A percentile compares a stretch with the other conserved stretches of the same genome.
phyloP scores from a whole-genome alignment of 1,140 invertebrate genomes.

The Aphis gossypii region DNA sequence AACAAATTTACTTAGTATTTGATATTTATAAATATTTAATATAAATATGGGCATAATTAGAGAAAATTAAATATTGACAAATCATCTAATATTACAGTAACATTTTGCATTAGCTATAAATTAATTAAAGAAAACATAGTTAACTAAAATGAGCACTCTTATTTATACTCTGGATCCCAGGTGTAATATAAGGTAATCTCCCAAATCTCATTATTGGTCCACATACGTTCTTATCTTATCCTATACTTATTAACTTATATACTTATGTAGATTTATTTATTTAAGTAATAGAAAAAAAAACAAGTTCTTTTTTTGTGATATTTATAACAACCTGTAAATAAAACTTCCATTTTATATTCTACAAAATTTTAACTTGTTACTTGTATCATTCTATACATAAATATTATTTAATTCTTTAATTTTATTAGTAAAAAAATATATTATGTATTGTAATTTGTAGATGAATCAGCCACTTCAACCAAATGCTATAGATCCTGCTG shows the following conservation, averaged over 20 bases:
- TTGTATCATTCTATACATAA: background rate
- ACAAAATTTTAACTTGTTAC: background rate
- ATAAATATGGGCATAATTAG: background rate
- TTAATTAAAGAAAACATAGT: background rate
- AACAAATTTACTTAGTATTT: background rate
- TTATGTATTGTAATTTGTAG: conserved; percentile 11
- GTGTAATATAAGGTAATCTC: background rate
- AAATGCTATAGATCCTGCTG: conserved; percentile 51
- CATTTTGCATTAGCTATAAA: background rate
- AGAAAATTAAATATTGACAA: background rate
- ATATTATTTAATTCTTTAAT: background rate
- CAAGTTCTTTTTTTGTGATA: background rate
- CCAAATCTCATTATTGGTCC: background rate
- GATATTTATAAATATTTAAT: background rate
- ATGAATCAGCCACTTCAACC: conserved; percentile 23
- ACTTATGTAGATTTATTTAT: background rate
- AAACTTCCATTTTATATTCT: background rate
- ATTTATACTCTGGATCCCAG: background rate
- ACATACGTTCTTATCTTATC: background rate
- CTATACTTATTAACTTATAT: background rate
- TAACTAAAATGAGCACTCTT: background rate
- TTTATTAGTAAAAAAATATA: background rate
- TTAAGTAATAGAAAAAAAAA: background rate
- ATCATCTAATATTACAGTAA: background rate
- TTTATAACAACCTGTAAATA: background rate